A percentile compares a stretch with the other conserved stretches of the same genome.
These are phyloP conservation scores for Peucedramus taeniatus DNA, from an alignment of 2,113 vertebrate genomes.

Conservation along the genomic window DNA sequence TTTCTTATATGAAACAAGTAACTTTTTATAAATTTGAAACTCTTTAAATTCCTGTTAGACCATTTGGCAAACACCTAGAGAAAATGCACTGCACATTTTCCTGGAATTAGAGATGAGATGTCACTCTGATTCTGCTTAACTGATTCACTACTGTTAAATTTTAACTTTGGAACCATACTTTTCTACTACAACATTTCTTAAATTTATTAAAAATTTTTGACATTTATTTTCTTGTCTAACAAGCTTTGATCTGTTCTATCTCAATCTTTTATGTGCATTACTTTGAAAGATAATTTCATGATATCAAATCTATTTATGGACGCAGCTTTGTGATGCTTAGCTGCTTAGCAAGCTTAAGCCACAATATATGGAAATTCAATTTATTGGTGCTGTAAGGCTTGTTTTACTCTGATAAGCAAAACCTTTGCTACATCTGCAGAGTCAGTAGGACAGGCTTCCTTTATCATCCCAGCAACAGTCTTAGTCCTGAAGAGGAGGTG, in stretches of 20 bases:
- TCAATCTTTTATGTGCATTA: neutral
- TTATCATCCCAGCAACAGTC: neutral
- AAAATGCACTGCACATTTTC: neutral
- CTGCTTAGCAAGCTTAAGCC: neutral
- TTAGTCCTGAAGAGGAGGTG: neutral
- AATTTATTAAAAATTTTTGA: neutral
- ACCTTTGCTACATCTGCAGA: neutral
- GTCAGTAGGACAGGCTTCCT: neutral
- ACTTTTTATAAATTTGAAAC: neutral
- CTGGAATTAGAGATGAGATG: neutral
- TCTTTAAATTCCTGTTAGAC: neutral
- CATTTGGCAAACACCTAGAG: neutral
- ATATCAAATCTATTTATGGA: neutral
- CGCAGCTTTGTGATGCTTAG: neutral
- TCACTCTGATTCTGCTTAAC: neutral
- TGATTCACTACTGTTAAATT: neutral
- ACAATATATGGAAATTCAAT: neutral
- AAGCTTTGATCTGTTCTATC: neutral
- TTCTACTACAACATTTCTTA: neutral
- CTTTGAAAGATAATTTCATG: neutral
- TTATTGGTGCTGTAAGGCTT: neutral
- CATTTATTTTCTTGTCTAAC: neutral
- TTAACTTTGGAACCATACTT: neutral
- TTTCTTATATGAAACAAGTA: neutral
- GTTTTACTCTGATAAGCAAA: neutral